Percentiles rank a stretch among this genome's conserved stretches.
These are phyloP conservation scores for Megamerina dolium DNA, from an alignment of 2,888 invertebrate genomes.

Conservation along the genomic window DNA sequence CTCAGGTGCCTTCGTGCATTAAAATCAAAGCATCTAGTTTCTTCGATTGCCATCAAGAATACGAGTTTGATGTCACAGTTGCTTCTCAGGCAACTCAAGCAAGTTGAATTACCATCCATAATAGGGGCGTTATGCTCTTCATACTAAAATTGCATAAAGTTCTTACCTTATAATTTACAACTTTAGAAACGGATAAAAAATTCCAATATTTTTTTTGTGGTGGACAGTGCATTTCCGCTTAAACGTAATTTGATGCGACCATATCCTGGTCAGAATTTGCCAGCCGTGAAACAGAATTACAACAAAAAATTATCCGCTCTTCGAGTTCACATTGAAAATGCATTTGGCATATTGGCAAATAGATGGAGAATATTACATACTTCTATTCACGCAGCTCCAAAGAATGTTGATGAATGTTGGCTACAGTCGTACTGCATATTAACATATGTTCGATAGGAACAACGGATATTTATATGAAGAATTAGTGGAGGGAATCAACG, in stretches of 20 bases:
- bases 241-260: conserved; percentile 6
- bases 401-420: conserved; percentile 9
- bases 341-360: conserved; percentile 8
- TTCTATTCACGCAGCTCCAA: conserved; percentile 1
- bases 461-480: not conserved
- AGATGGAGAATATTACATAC: conserved; percentile 9
- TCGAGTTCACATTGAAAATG: conserved; percentile 1
- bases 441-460: not conserved
- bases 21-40: too few species aligned
- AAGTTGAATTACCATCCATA: too few species aligned
- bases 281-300: conserved; percentile 1
- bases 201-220: conserved; percentile 8
- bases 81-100: too few species aligned
- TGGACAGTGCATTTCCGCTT: conserved; percentile 8
- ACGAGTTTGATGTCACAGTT: too few species aligned
- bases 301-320: conserved; percentile 4
- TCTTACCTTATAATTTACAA: too few species aligned
- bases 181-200: not conserved
- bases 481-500: not conserved
- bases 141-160: too few species aligned
- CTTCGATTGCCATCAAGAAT: too few species aligned
- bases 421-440: conserved; percentile 4
- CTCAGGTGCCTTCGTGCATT: too few species aligned
- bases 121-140: too few species aligned
- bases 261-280: conserved; percentile 3